Base-by-base conservation (phyloP, 2,888 invertebrate genomes). In the Epiblema foenella region DNA sequence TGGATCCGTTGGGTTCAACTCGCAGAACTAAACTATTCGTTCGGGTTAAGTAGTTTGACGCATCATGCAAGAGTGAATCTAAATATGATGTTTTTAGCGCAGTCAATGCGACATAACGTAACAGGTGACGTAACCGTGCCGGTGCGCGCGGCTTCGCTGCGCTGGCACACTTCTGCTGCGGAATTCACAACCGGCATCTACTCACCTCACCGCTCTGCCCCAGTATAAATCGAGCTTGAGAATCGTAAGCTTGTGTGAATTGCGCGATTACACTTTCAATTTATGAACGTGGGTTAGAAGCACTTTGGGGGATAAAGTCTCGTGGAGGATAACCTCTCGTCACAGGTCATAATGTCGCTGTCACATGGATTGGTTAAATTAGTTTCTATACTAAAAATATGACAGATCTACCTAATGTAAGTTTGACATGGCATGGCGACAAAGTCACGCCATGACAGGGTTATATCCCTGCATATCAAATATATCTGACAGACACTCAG, bases 31-130 rank as follows among this genome's bases (percentile, higher is more conserved):
- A 29, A 39, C 37, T 11, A 9, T 29, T 18, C 10, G 24, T 8
- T 17, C 52, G 52, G 39, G 64, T 64, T 63, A 18, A 63, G 37
- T 63, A 51, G 51, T 18, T 20, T 15, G 63, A 39, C 18, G 54
- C 64, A 64, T 54, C 64, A 64, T 64, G 64, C 64, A 64, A 64
- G 64, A 64, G 52, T 46, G 65, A 64, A 57, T 64, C 39, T 49
- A 49, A 69, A 69, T 63, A 56, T 52, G 69, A 69, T 64, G 64
- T 69, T 58, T 68, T 69, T 51, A 60, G 70, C 66, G 60, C 66
- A 42, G 56, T 20, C 66, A 15, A 54, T 24, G 66, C 57, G 66
- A 71, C 70, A 65, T 54, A 65, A 70, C 70, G 70, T 65, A 65
- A 70, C 54, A 65, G 33, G 17, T 20, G 70, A 65, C 46, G 65